Conservation (phyloP, 2,113 vertebrate genomes). For the Sinocyclocheilus maitianheensis region DNA sequence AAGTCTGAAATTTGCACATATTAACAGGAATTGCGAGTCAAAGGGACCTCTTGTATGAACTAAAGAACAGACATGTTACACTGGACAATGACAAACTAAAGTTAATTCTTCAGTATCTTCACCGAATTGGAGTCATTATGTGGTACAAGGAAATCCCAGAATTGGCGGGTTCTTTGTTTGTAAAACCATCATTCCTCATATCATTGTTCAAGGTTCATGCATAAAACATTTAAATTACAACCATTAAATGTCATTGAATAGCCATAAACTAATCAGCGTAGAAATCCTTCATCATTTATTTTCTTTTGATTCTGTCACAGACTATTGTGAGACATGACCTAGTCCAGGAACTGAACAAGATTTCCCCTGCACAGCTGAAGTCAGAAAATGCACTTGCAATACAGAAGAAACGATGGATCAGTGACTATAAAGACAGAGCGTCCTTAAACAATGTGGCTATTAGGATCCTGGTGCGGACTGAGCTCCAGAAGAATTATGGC, state of each 20-base stretch:
- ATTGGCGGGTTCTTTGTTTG: conserved; percentile 64
- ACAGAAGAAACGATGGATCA: conserved; percentile 66
- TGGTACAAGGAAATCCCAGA: conserved; percentile 73
- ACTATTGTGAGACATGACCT: conserved; percentile 70
- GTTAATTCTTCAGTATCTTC: conserved; percentile 73
- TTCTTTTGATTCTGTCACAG: conserved; percentile 51
- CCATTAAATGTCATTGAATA: background rate
- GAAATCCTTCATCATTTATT: background rate
- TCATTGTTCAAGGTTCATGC: conserved; percentile 72
- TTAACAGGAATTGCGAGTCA: conserved; percentile 69
- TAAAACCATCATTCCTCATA: conserved; percentile 74
- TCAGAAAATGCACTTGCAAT: conserved; percentile 58
- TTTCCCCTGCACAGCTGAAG: conserved; percentile 55
- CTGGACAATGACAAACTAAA: conserved; percentile 54
- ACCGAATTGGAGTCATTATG: conserved; percentile 65
- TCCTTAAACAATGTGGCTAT: conserved; percentile 70
- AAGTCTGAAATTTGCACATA: background rate
- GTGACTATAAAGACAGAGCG: conserved; percentile 65
- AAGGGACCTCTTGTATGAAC: conserved; percentile 46
- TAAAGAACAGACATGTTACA: conserved; percentile 53
- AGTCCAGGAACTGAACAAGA: conserved; percentile 60
- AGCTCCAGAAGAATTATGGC: conserved; percentile 53
- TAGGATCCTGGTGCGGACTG: conserved; percentile 66
- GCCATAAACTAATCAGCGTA: background rate
- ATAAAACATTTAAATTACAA: background rate